phyloP scores from a whole-genome alignment of 2,113 vertebrate genomes.

The Podarcis muralis region DNA sequence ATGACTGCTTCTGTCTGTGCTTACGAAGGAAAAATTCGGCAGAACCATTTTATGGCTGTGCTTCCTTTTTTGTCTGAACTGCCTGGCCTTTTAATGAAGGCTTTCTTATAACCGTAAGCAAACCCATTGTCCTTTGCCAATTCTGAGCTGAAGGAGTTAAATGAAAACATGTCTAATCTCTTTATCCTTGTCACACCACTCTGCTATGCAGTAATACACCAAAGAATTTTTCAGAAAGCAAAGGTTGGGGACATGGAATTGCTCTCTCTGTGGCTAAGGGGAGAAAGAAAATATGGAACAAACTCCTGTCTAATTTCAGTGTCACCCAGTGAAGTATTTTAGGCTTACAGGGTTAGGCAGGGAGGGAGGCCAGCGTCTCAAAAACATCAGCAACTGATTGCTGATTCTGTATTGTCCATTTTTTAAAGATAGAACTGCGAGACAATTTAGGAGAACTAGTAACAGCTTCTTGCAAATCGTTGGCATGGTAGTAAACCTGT shows the following conservation, averaged over 20 bases:
- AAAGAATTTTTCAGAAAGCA: constrained; percentile 79
- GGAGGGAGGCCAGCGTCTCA: neutral
- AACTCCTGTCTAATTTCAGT: constrained; percentile 23
- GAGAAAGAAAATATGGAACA: constrained; percentile 38
- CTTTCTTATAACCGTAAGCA: constrained; percentile 21
- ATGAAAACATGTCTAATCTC: constrained; percentile 78
- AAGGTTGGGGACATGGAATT: constrained; percentile 57
- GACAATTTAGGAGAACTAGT: constrained; percentile 21
- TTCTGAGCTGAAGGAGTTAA: constrained; percentile 71
- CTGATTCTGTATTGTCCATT: neutral
- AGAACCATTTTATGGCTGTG: neutral
- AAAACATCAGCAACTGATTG: neutral
- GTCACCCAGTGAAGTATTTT: neutral
- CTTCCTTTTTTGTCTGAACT: neutral
- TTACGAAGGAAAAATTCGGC: neutral
- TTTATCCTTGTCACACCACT: constrained; percentile 81
- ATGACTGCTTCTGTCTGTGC: neutral
- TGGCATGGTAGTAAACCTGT: constrained; percentile 49
- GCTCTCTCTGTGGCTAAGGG: constrained; percentile 37
- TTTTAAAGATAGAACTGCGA: constrained; percentile 38
- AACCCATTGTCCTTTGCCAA: constrained; percentile 42
- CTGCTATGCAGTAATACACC: constrained; percentile 83
- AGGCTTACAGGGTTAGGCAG: constrained; percentile 6
- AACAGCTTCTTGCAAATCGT: constrained; percentile 50
- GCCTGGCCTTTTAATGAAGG: constrained; percentile 38